Conservation (phyloP, 2,888 invertebrate genomes). For the Epirrhoe tristata region DNA sequence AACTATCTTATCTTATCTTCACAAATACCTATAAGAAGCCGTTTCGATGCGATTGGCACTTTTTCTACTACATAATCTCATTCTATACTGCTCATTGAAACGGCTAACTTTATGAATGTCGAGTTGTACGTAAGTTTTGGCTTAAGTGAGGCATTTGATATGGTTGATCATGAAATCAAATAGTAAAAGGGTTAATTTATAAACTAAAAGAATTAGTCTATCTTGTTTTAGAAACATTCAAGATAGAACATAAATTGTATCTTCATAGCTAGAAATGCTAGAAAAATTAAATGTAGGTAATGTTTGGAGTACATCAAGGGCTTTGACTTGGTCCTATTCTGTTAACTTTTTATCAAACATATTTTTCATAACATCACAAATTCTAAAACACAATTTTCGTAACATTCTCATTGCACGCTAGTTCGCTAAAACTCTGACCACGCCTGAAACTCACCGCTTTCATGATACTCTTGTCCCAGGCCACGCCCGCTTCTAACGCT, state of each 20-base stretch:
- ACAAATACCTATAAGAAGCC: too few species aligned
- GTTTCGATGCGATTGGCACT: too few species aligned
- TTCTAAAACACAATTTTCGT: neutral
- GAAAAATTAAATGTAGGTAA: neutral
- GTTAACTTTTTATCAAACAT: neutral
- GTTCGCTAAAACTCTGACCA: constrained; percentile 1
- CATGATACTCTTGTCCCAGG: constrained; percentile 99
- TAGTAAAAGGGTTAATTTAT: neutral
- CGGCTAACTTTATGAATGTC: neutral
- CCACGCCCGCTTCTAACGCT: constrained; percentile 95
- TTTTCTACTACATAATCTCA: neutral
- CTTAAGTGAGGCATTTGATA: neutral
- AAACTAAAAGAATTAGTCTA: neutral
- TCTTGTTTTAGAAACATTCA: neutral
- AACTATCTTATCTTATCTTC: too few species aligned
- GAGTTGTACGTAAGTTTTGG: neutral
- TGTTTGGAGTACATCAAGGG: neutral
- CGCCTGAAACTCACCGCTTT: constrained; percentile 92
- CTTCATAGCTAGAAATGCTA: neutral
- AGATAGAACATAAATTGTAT: neutral
- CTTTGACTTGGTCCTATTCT: neutral
- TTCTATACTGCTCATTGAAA: too few species aligned
- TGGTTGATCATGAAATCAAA: neutral
- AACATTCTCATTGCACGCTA: neutral
- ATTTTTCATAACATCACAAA: neutral